Percentiles rank a stretch among this genome's conserved stretches.
Evolutionary conservation across 2,797 vertebrate species (phyloP).

Genomic region (Sebastes diploproa): DNA sequence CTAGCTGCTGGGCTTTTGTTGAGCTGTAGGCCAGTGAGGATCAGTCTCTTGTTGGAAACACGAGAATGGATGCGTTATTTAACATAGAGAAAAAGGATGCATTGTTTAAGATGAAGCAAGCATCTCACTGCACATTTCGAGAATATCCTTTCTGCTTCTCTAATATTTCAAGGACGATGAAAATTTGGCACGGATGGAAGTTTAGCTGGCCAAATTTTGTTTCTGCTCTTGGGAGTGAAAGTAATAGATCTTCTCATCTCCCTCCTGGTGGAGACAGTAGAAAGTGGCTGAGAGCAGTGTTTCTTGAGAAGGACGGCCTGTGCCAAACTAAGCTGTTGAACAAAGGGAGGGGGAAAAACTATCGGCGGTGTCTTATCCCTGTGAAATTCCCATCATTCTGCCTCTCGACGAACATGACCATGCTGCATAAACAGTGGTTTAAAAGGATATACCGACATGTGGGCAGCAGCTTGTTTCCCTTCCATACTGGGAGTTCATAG

Average conservation of each 20-base stretch:
- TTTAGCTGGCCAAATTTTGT: constrained; percentile 41
- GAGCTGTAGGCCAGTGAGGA: neutral
- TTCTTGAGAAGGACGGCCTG: constrained; percentile 47
- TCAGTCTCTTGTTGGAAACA: neutral
- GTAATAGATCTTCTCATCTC: constrained; percentile 69
- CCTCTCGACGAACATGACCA: constrained; percentile 43
- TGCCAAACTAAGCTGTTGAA: constrained; percentile 71
- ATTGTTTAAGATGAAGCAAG: neutral
- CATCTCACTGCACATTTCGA: neutral
- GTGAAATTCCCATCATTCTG: constrained; percentile 75
- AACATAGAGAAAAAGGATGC: neutral
- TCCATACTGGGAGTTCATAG: constrained; percentile 37
- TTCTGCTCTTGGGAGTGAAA: constrained; percentile 57
- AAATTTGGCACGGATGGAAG: constrained; percentile 28
- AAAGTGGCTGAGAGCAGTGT: constrained; percentile 54
- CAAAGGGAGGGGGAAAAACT: constrained; percentile 25
- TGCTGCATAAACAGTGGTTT: constrained; percentile 44
- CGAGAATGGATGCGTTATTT: neutral
- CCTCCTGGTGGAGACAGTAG: constrained; percentile 62
- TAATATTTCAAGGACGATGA: constrained; percentile 40
- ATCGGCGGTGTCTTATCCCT: constrained; percentile 57
- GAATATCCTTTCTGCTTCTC: constrained; percentile 15
- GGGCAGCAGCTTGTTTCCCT: constrained; percentile 57
- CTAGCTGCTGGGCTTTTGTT: neutral
- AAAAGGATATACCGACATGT: constrained; percentile 32